Evolutionary conservation across 2,888 invertebrate genomes (phyloP).

Genomic region (Patella ulyssiponensis): DNA sequence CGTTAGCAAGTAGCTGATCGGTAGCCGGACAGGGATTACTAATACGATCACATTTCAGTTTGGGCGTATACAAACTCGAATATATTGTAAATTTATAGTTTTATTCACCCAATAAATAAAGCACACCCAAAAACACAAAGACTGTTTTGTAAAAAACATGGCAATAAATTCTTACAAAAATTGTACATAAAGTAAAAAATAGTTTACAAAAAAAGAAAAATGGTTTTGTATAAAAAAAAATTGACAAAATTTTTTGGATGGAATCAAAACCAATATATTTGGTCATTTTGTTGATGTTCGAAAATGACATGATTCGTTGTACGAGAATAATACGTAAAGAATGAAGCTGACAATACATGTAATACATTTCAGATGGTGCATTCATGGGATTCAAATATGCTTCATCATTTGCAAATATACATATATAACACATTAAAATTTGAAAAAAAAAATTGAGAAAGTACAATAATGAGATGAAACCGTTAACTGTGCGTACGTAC

Average conservation of each 20-base stretch:
- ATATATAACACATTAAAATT: no score
- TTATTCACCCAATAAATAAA: conserved; percentile 9
- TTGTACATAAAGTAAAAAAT: conserved; percentile 5
- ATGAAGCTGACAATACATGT: no score
- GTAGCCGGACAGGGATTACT: no score
- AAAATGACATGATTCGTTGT: background rate
- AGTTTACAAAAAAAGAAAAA: background rate
- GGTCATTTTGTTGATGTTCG: background rate
- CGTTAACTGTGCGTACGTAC: no score
- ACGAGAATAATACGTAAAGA: background rate
- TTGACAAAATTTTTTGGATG: conserved; percentile 3
- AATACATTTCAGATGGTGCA: no score
- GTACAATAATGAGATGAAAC: no score
- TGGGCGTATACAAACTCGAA: no score
- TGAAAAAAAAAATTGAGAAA: no score
- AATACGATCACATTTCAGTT: no score
- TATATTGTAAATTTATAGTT: background rate
- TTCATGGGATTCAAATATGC: no score
- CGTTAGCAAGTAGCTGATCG: no score
- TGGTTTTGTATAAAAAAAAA: background rate
- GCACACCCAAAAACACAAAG: conserved; percentile 7
- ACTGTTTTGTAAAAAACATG: background rate
- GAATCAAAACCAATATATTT: background rate
- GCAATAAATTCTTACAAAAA: conserved; percentile 9
- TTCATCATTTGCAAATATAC: no score